phyloP scores from a whole-genome alignment of 1,140 invertebrate genomes.

The Camponotus vicinus region DNA sequence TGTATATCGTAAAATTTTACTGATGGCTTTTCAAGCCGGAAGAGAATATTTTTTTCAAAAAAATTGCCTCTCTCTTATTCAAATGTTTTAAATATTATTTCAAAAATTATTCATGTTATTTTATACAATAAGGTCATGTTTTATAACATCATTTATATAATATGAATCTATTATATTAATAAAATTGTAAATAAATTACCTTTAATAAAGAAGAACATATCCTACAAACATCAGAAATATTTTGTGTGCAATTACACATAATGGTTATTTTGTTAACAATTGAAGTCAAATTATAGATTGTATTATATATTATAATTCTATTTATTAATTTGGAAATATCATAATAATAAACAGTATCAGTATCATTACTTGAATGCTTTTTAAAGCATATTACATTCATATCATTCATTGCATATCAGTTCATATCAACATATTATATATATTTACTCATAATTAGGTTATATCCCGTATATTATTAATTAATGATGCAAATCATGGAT shows the following conservation, averaged over 20 bases:
- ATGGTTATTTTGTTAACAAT: background rate
- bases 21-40: background rate
- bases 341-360: too few relatives aligned
- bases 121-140: too few relatives aligned
- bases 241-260: background rate
- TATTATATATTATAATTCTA: background rate
- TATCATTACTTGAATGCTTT: background rate
- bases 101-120: too few relatives aligned
- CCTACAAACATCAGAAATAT: background rate
- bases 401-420: background rate
- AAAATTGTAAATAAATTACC: background rate
- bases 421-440: background rate
- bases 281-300: background rate
- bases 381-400: background rate
- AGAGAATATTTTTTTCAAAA: background rate
- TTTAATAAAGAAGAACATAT: background rate
- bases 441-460: background rate
- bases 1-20: background rate
- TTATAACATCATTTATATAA: too few relatives aligned
- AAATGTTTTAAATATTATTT: too few relatives aligned
- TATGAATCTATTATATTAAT: background rate
- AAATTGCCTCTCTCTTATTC: too few relatives aligned
- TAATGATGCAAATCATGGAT: background rate
- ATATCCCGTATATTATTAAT: background rate
- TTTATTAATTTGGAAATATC: constrained; percentile 1